A percentile compares a stretch with the other conserved stretches of the same genome.
phyloP scores from a whole-genome alignment of 2,113 vertebrate species.

The Scophthalmus maximus region DNA sequence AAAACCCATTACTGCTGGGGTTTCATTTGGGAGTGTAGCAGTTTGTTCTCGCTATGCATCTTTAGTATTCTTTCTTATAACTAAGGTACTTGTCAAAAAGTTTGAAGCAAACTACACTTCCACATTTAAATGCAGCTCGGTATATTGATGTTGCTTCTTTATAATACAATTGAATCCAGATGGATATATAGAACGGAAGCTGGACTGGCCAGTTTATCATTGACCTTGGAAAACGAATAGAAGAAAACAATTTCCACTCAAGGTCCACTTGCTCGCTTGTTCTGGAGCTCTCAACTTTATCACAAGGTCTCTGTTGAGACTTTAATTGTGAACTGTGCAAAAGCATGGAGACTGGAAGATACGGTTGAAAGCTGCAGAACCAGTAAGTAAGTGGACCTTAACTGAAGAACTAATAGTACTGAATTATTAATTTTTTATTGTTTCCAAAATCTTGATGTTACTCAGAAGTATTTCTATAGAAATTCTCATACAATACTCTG shows the following conservation, averaged over 20 bases:
- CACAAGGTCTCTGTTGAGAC: not conserved
- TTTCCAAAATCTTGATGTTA: not conserved
- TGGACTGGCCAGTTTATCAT: not conserved
- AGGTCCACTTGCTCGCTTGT: not conserved
- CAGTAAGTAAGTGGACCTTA: too few relatives aligned
- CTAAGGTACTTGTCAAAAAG: not conserved
- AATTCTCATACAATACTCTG: not conserved
- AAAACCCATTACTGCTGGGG: slow-evolving; percentile 22
- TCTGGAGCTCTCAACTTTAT: not conserved
- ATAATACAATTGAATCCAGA: not conserved
- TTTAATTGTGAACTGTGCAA: too few relatives aligned
- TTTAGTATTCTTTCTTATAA: not conserved
- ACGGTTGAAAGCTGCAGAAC: too few relatives aligned
- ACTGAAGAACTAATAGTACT: too few relatives aligned
- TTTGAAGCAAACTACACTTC: not conserved
- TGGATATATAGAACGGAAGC: not conserved
- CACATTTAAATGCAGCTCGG: not conserved
- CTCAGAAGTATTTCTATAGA: not conserved
- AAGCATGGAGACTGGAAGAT: too few relatives aligned
- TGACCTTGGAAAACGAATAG: not conserved
- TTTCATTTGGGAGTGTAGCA: slow-evolving; percentile 35
- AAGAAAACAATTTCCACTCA: not conserved
- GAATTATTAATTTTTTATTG: not conserved
- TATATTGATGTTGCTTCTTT: not conserved
- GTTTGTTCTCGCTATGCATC: slow-evolving; percentile 22